Base-by-base conservation (phyloP, 2,888 invertebrate species). In the Drosophila hamatofila region DNA sequence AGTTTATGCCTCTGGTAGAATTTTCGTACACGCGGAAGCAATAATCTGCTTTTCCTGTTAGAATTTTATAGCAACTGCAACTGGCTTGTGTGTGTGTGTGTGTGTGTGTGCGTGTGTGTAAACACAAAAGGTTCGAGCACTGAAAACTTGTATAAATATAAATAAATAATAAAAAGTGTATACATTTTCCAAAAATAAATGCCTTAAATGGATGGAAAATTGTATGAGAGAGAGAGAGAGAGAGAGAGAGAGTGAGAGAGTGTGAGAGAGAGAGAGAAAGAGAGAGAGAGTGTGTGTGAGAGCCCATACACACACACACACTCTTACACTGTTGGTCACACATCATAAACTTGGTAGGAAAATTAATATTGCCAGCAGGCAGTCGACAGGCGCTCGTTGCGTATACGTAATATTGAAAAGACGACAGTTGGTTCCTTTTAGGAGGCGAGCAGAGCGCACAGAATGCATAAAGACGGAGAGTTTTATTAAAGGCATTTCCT, bases 361-460 rank as follows among this genome's bases (percentile, higher is more conserved):
- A 75, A 81, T 79, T 83, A 83, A 83, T 73, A 79, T 81, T 71
- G 79, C 83, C 79, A 77, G 76, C 76, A 78, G 87, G 77, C 79
- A 74, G 72, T 55, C 78, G 52, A 56, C 72, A 61, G 62, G 23
- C 61, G 41, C 62, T 57, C 78, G 61, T 4, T 80, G 72, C 82
- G 84, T 82, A 84, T 88, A 76, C 75, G 72, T 78, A 65, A 84
- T 88, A 78, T 80, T 65, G 70, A 33, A 70, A 70, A 52, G 52
- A 63, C 68, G 72, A 60, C 66, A 62, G 67, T 74, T 72, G n/a
- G 14, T 51, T 68, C 54, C 61, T 65, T 73, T 66, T 41, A 25
- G 57, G 44, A 7, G 33, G 25, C 39, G 14, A 30, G 25, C 64
- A 48, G 60, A 58, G 67, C 78, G 7, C 16, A 8, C 37, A 37